Base-by-base conservation (phyloP, 2,113 vertebrate species). In the Mystacornis crossleyi region DNA sequence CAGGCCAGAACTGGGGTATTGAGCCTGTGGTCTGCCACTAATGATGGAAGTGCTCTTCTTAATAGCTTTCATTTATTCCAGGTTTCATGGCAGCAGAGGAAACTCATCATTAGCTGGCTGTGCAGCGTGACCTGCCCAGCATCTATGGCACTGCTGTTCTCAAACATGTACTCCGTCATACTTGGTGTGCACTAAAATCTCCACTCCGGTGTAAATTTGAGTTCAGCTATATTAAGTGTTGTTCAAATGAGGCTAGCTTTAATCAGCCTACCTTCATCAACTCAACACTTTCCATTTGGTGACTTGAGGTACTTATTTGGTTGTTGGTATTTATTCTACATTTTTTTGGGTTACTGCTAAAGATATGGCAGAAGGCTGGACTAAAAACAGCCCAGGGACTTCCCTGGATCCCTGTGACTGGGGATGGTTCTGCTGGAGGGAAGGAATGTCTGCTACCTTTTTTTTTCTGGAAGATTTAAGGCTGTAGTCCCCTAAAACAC, bases 141-240 rank as follows among this genome's bases (percentile, higher is more conserved):
- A 72, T 47, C 69, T 54, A 17, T 24, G 2, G 0, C 21, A 77
- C 20, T 0, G 0, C 24, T 62, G 4, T 18, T 88, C 55, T 58
- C 42, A 18, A 26, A 57, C 55, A 45, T 4, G 12, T 31, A 40
- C 19, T 69, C 15, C 12, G 10, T 42, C 19, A 29, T 38, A 28
- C 10, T 55, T 17, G 6, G 21, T 13, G 26, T 40, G 20, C 60
- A 45, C 24, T 36, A 40, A 80, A 47, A 64, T 47, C 40, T 53
- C 28, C 8, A 17, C 13, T 78, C 28, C 36, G 31, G n/a, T 1
- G 0, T 55, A 62, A 72, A 42, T 61, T 20, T n/a, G 31, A 55
- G 45, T 50, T 78, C 34, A 61, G 9, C 16, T 83, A 14, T 16
- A 13, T 31, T 70, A 54, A 73, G 8, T 47, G 34, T 42, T 83